These are phyloP conservation scores for Hoplodrina blanda DNA, from an alignment of 2,888 invertebrate species.

Conservation along the genomic window DNA sequence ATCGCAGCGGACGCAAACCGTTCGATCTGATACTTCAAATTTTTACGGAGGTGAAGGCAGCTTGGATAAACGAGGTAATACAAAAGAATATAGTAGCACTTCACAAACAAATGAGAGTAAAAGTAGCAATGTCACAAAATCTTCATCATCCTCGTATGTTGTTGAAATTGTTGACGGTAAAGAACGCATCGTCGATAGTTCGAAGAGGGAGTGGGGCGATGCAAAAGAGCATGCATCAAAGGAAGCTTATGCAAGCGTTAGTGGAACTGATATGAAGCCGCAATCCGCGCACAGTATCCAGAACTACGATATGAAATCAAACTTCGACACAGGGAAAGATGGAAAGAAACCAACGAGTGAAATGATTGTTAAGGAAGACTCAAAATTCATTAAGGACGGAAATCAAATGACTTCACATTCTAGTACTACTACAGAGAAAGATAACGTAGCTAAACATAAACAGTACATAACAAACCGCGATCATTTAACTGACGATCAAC, in stretches of 20 bases:
- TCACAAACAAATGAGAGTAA: constrained; percentile 88
- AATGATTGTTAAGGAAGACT: constrained; percentile 82
- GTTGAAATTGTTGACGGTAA: constrained; percentile 92
- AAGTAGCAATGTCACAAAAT: constrained; percentile 90
- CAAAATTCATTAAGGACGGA: constrained; percentile 84
- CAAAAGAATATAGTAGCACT: constrained; percentile 82
- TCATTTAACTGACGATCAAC: constrained; percentile 66
- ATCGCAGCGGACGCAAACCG: constrained; percentile 74
- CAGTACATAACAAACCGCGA: constrained; percentile 78
- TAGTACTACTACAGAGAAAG: constrained; percentile 83
- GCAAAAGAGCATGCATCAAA: constrained; percentile 85
- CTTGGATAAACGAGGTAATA: constrained; percentile 78
- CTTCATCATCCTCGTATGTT: constrained; percentile 92
- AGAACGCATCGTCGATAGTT: constrained; percentile 91
- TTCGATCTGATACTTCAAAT: constrained; percentile 79
- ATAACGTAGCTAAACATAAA: constrained; percentile 79
- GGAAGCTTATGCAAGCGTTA: constrained; percentile 89
- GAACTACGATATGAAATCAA: constrained; percentile 89
- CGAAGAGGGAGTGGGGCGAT: constrained; percentile 91
- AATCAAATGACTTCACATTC: constrained; percentile 82
- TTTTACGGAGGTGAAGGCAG: constrained; percentile 84
- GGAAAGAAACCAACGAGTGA: constrained; percentile 85
- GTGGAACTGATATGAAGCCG: constrained; percentile 91
- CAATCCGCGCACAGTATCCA: constrained; percentile 89
- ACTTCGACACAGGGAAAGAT: constrained; percentile 90